These are phyloP conservation scores for Agrochola circellaris DNA, from an alignment of 2,888 invertebrate species.

Conservation along the genomic window DNA sequence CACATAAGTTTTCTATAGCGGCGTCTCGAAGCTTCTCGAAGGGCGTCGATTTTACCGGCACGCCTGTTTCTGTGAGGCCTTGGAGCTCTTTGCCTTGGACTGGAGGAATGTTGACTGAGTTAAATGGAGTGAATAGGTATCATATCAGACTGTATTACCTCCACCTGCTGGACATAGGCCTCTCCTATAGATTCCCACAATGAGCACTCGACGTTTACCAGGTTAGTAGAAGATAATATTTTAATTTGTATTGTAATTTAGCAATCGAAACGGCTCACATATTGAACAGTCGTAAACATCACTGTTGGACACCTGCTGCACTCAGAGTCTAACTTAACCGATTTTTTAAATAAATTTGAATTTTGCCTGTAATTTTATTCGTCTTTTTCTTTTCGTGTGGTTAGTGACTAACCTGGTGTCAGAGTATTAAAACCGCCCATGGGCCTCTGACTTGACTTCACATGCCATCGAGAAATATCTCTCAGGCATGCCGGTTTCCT, in stretches of 20 bases:
- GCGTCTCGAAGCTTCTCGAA: conserved; percentile 98
- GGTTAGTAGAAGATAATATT: neutral
- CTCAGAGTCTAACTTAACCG: neutral
- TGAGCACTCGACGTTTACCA: neutral
- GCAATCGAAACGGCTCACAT: neutral
- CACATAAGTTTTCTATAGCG: conserved; percentile 98
- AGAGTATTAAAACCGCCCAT: too few relatives aligned
- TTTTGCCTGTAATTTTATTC: too few relatives aligned
- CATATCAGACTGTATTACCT: neutral
- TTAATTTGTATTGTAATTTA: neutral
- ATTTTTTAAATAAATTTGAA: too few relatives aligned
- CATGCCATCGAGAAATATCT: too few relatives aligned
- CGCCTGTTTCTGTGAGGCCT: conserved; percentile 88
- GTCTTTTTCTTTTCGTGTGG: too few relatives aligned
- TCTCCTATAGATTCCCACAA: neutral
- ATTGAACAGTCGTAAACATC: neutral
- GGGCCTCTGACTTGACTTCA: too few relatives aligned
- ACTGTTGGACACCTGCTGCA: neutral
- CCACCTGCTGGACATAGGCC: conserved; percentile 36
- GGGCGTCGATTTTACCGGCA: conserved; percentile 91
- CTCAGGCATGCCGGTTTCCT: too few relatives aligned
- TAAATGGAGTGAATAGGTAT: conserved; percentile 10
- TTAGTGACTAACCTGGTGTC: too few relatives aligned
- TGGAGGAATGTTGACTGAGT: conserved; percentile 63
- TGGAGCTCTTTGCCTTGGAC: conserved; percentile 93